Conservation (phyloP, 1,140 invertebrate species). For the Drosophila aff. region DNA sequence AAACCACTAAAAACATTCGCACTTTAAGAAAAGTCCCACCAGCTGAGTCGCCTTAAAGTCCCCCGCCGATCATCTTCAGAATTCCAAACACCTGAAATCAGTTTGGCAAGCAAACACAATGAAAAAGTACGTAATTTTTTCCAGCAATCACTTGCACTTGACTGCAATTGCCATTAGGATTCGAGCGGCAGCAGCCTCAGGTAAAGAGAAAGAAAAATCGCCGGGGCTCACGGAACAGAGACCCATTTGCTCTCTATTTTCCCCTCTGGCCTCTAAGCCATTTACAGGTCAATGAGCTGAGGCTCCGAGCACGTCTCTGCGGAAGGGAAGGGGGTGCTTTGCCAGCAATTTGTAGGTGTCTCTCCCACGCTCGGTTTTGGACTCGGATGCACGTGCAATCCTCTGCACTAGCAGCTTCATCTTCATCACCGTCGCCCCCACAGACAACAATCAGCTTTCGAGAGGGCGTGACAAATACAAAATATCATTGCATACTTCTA, state of each 20-base stretch:
- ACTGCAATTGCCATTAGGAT: slow-evolving; percentile 36
- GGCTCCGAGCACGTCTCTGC: slow-evolving; percentile 19
- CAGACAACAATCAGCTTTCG: slow-evolving; percentile 32
- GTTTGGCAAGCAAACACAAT: slow-evolving; percentile 47
- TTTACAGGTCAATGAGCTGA: slow-evolving; percentile 56
- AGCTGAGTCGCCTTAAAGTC: background rate
- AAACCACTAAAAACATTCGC: background rate
- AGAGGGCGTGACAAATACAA: slow-evolving; percentile 36
- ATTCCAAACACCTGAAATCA: slow-evolving; percentile 43
- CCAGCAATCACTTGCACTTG: slow-evolving; percentile 59
- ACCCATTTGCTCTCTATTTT: slow-evolving; percentile 14
- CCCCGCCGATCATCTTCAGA: slow-evolving; percentile 1
- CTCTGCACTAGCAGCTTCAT: slow-evolving; percentile 1
- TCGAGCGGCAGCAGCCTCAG: slow-evolving; percentile 44
- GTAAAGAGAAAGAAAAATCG: slow-evolving; percentile 15
- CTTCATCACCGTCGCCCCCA: slow-evolving; percentile 9
- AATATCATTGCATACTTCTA: slow-evolving; percentile 36
- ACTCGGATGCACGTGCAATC: slow-evolving; percentile 15
- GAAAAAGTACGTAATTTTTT: slow-evolving; percentile 55
- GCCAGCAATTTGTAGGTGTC: slow-evolving; percentile 51
- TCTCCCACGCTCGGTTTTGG: background rate
- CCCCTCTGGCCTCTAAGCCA: slow-evolving; percentile 1
- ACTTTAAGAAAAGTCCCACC: background rate
- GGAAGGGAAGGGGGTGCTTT: slow-evolving; percentile 18
- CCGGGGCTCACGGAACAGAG: slow-evolving; percentile 2